Evolutionary conservation across 2,797 vertebrate genomes (phyloP).

Genomic region (Scarus forsteni): DNA sequence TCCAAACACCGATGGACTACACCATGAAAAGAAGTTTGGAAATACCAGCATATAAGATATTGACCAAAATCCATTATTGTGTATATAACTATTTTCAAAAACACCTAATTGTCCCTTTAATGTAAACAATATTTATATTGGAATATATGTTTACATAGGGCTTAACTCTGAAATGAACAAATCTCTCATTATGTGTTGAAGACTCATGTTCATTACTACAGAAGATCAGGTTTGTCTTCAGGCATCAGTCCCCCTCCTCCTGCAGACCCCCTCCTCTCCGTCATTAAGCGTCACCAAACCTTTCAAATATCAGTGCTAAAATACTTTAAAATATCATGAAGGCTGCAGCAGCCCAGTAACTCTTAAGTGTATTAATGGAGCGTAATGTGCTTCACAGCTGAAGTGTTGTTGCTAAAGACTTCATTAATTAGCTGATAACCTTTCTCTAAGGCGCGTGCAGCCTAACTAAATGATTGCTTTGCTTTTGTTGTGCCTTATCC

Average conservation of each 20-base stretch:
- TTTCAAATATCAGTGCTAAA: conserved; percentile 22
- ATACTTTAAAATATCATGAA: neutral
- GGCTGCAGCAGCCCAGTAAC: conserved; percentile 19
- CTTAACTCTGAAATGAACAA: conserved; percentile 6
- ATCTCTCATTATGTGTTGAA: conserved; percentile 30
- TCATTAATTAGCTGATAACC: conserved; percentile 73
- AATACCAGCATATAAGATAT: too few relatives aligned
- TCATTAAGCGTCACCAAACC: conserved; percentile 34
- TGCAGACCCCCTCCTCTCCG: conserved; percentile 32
- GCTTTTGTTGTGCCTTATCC: conserved; percentile 68
- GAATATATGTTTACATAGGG: too few relatives aligned
- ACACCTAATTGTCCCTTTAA: too few relatives aligned
- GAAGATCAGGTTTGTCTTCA: conserved; percentile 51
- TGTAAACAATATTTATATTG: too few relatives aligned
- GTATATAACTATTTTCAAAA: too few relatives aligned
- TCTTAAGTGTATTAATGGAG: conserved; percentile 43
- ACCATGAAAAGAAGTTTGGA: too few relatives aligned
- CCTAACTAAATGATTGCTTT: conserved; percentile 65
- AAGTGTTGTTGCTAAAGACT: conserved; percentile 54
- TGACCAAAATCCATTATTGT: too few relatives aligned
- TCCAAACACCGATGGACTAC: too few relatives aligned
- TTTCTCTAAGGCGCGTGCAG: conserved; percentile 54
- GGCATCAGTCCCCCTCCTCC: conserved; percentile 51
- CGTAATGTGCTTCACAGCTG: conserved; percentile 39
- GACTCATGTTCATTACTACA: conserved; percentile 30